A percentile compares a stretch with the other conserved stretches of the same genome.
Conservation (phyloP, 2,797 vertebrate species). For the Gymnoscopelus microlampas region DNA sequence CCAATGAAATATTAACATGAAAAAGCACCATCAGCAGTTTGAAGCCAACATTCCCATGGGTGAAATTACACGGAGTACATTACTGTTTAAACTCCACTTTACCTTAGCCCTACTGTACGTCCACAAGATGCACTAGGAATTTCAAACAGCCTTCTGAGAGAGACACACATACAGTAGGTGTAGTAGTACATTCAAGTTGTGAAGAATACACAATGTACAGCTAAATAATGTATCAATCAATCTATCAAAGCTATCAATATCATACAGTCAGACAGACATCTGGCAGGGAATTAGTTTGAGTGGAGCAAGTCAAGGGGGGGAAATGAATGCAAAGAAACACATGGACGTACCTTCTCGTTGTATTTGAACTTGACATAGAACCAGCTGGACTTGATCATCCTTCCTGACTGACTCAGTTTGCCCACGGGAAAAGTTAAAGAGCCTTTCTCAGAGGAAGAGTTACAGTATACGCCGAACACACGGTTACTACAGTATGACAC, state of each 20-base stretch:
- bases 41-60: slow-evolving; percentile 30
- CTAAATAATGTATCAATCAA: slow-evolving; percentile 17
- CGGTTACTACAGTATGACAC: slow-evolving; percentile 7
- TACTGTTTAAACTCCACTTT: slow-evolving; percentile 30
- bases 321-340: not conserved
- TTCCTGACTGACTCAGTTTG: slow-evolving; percentile 53
- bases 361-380: slow-evolving; percentile 99
- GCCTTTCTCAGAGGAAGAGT: slow-evolving; percentile 29
- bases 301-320: not conserved
- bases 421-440: slow-evolving; percentile 15
- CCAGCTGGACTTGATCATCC: slow-evolving; percentile 98
- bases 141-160: slow-evolving; percentile 27
- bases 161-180: not conserved
- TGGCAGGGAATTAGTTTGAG: not conserved
- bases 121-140: slow-evolving; percentile 26
- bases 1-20: slow-evolving; percentile 23
- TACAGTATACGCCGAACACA: not conserved
- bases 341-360: slow-evolving; percentile 91
- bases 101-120: slow-evolving; percentile 32
- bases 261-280: slow-evolving; percentile 10
- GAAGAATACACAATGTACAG: slow-evolving; percentile 7
- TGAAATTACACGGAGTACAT: slow-evolving; percentile 27
- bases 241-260: slow-evolving; percentile 19
- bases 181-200: not conserved
- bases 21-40: slow-evolving; percentile 37